These are phyloP conservation scores for Malurus alboscapulatus DNA, from an alignment of 2,113 vertebrate species.

Conservation along the genomic window DNA sequence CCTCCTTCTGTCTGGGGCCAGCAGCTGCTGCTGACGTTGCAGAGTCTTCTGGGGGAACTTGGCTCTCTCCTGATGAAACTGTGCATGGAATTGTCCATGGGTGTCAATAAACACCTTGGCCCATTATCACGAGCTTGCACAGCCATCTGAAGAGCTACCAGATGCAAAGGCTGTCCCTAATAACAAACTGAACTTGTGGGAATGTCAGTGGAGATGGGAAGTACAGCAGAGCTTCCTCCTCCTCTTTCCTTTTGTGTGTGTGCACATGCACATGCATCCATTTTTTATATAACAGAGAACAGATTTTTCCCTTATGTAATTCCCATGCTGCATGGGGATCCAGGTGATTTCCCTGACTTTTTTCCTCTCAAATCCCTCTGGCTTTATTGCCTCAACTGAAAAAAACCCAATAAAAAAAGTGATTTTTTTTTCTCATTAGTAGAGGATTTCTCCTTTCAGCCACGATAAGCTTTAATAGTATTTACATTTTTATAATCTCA, in stretches of 20 bases:
- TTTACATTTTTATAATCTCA: neutral
- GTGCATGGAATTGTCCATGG: neutral
- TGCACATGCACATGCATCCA: accelerated
- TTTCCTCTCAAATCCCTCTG: neutral
- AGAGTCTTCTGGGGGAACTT: neutral
- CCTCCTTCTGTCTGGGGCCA: neutral
- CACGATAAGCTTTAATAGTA: neutral
- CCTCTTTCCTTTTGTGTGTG: neutral
- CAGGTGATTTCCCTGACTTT: constrained; percentile 3
- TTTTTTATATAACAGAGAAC: neutral
- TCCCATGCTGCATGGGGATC: neutral
- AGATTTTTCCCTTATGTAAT: constrained; percentile 28
- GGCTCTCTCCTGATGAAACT: neutral
- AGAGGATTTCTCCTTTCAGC: neutral
- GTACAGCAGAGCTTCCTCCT: neutral
- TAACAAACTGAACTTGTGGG: neutral
- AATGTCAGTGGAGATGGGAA: neutral
- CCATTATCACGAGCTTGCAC: neutral
- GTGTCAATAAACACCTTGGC: neutral
- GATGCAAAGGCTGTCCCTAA: neutral
- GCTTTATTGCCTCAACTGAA: neutral
- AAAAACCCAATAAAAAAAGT: neutral
- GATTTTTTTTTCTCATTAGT: neutral
- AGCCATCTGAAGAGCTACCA: neutral
- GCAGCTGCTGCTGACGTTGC: neutral